phyloP scores from a whole-genome alignment of 1,140 invertebrate species.

The Aphaenogaster floridana region DNA sequence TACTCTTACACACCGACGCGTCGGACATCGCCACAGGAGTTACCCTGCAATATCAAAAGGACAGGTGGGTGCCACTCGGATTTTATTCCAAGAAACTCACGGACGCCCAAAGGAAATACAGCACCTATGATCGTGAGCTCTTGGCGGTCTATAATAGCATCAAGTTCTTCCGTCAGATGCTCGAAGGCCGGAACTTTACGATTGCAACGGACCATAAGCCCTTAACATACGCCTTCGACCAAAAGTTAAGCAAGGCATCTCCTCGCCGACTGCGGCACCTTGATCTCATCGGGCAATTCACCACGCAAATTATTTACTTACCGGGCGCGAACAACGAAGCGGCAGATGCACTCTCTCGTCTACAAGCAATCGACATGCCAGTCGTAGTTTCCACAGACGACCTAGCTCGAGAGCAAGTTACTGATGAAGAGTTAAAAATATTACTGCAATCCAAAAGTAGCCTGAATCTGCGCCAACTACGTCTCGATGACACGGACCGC shows the following conservation, averaged over 20 bases:
- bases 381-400: not conserved
- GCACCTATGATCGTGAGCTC: constrained; percentile 15
- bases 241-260: not conserved
- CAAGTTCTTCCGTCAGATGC: not conserved
- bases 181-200: not conserved
- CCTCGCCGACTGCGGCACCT: not conserved
- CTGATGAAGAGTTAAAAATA: not conserved
- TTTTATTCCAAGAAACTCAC: not conserved
- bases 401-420: not conserved
- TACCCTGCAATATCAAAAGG: not conserved
- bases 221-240: not conserved
- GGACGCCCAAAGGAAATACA: not conserved
- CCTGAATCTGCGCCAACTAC: constrained; percentile 27
- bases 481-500: constrained; percentile 26
- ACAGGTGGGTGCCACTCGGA: not conserved
- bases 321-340: not conserved
- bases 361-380: not conserved
- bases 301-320: not conserved
- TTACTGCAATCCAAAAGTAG: constrained; percentile 28
- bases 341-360: not conserved
- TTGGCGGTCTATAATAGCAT: not conserved
- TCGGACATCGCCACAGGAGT: not conserved
- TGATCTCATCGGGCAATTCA: not conserved
- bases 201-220: constrained; percentile 9
- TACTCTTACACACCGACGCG: constrained; percentile 4